Conservation (phyloP, 2,888 invertebrate species). For the Crocallis elinguaria region DNA sequence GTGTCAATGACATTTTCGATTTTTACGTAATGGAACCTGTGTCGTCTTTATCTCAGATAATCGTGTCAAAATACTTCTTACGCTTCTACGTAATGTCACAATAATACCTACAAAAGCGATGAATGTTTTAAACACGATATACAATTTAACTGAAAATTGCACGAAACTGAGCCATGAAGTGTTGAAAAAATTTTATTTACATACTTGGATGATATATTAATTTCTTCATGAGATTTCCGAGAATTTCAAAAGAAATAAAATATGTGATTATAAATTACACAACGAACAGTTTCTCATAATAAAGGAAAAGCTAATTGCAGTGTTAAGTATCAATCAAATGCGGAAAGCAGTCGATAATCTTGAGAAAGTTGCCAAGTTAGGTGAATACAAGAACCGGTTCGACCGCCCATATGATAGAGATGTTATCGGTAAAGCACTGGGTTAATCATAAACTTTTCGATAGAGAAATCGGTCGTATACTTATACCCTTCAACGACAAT, state of each 20-base stretch:
- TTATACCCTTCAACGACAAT: neutral
- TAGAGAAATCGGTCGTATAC: constrained; percentile 34
- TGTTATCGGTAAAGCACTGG: constrained; percentile 62
- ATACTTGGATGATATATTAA: constrained; percentile 6
- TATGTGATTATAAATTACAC: neutral
- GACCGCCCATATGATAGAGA: constrained; percentile 57
- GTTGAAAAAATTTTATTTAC: neutral
- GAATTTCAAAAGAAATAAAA: neutral
- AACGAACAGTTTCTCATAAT: neutral
- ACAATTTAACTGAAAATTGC: too few relatives aligned
- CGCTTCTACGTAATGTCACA: constrained; percentile 4
- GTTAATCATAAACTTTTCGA: constrained; percentile 39
- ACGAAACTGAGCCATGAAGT: too few relatives aligned
- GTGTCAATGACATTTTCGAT: neutral
- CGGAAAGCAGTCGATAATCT: constrained; percentile 52
- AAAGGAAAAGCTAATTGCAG: constrained; percentile 4
- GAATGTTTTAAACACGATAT: neutral
- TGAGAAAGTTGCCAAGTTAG: constrained; percentile 71
- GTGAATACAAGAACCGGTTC: constrained; percentile 63
- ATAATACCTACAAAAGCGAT: neutral
- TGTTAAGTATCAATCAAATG: constrained; percentile 35
- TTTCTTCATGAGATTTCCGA: neutral
- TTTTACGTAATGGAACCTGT: neutral
- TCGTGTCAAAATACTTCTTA: neutral
- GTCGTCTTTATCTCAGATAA: neutral